Base-by-base conservation (phyloP, 2,888 invertebrate genomes). In the Trisateles emortualis region DNA sequence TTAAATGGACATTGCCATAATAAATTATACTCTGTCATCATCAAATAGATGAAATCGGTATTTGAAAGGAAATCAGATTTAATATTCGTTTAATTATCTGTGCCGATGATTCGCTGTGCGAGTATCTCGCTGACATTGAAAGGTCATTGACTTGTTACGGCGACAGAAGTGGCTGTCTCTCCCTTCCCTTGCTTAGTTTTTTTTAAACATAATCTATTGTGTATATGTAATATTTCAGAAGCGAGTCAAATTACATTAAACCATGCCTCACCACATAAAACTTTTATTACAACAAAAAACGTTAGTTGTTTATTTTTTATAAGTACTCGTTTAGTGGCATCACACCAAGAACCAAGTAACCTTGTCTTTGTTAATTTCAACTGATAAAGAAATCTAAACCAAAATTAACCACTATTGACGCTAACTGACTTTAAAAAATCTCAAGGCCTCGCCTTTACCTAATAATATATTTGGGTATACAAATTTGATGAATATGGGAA, bases 71-170 rank as follows among this genome's bases (percentile, higher is more conserved):
- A 77, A 79, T 77, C 63, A 68, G 72, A 79, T 77, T 74, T 74
- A 74, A 62, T 67, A 75, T 77, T 81, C 70, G 59, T 78, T 83
- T 84, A 84, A 83, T 84, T 72, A 76, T 78, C 75, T 72, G 78
- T 69, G 76, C 65, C 74, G 80, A 79, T 83, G 79, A 84, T 86
- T 81, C 78, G 79, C 68, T 67, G 76, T 78, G 68, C 76, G 77
- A 81, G 79, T 80, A 76, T 80, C 81, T 75, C 63, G 79, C 79
- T 87, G 90, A 88, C 90, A 90, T 91, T 91, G 90, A 91, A 80
- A 86, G 91, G 82, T 90, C 86, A 74, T 88, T 88, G 88, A 90
- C 91, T 81, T 81, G 76, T 75, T 76, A 79, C 72, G 77, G 75
- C 81, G 76, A 70, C 76, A 76, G 72, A 75, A 77, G 83, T 78